Evolutionary conservation across 2,888 invertebrate genomes (phyloP), one percentile per base, ranked within the genome.

Genomic region (Smittia sp.): DNA sequence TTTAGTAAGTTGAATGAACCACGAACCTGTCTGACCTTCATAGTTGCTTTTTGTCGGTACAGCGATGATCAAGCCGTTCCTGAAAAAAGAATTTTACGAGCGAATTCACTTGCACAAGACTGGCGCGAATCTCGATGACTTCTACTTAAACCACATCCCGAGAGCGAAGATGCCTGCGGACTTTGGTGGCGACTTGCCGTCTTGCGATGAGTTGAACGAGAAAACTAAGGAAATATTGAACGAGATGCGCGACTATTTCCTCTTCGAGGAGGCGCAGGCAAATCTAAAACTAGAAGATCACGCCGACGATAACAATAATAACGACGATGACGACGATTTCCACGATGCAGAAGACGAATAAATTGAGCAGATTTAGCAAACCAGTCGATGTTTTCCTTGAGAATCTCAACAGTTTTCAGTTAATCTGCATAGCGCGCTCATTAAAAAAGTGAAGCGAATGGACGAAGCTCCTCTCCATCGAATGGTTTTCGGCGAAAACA

Each of bases 101-200:
- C 80, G 89, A 89, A 80, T 89, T 52, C 86, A 87, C 80, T 85
- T 88, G 78, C 87, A 89, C 80, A 82, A 83, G 74, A 82, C 85
- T 75, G 85, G 83, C 52, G 84, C 85, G 24, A 83, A 87, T 63
- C 80, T 86, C 74, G 84, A 86, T 41, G 82, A 83, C 22, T 86
- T 88, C 77, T 85, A 85, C 78, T 81, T 85, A 75, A 84, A 86
- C 0, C 80, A 83, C 15, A 81, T 89, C 52, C 86, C 88, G 0
- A 84, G 84, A 65, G 83, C 85, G 0, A 84, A 85, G 63, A 78
- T 89, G 0, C 89, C 89, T 0, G 83, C 84, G 0, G 87, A 89
- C 79, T 86, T 84, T 77, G 88, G 88, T 0, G 90, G 90, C 0
- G 84, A 85, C 9, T 80, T 87, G 9, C 52, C 58, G 32, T 62